Conservation (phyloP, 2,888 invertebrate genomes). For the Chrysotoxum bicinctum region DNA sequence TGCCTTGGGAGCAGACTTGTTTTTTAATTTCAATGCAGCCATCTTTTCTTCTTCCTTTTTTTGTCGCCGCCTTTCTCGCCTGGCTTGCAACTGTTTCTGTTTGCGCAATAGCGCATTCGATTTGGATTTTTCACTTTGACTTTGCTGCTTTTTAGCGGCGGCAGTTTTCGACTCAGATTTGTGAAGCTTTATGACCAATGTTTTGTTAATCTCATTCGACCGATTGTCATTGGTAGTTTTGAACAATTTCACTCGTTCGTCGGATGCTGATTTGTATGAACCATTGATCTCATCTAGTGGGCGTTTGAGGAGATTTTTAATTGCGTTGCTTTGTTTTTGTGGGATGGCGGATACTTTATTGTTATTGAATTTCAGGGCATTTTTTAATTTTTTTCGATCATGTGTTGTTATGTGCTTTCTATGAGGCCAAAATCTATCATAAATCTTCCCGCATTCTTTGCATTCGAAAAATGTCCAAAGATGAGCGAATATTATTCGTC, state of each 20-base stretch:
- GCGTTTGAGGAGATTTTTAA: conserved; percentile 53
- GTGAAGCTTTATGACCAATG: background rate
- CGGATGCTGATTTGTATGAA: conserved; percentile 15
- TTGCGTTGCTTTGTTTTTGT: background rate
- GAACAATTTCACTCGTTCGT: conserved; percentile 1
- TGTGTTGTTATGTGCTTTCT: conserved; percentile 58
- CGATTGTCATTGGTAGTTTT: conserved; percentile 31
- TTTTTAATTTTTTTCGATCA: conserved; percentile 41
- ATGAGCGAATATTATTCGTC: conserved; percentile 54
- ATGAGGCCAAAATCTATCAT: conserved; percentile 61
- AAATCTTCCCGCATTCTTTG: conserved; percentile 59
- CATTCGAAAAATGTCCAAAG: conserved; percentile 65
- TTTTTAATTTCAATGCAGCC: conserved; percentile 9
- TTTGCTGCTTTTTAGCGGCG: background rate
- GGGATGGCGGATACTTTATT: conserved; percentile 31
- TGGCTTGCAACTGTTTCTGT: conserved; percentile 42
- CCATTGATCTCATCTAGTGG: conserved; percentile 34
- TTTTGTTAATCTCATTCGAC: background rate
- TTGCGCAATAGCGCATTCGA: conserved; percentile 50
- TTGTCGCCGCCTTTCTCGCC: conserved; percentile 36
- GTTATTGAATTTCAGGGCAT: conserved; percentile 13
- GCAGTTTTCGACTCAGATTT: conserved; percentile 25
- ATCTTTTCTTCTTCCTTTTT: conserved; percentile 24
- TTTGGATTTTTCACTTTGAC: conserved; percentile 49
- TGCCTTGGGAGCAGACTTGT: background rate